phyloP scores from a whole-genome alignment of 2,888 invertebrate species.

The Rotaria magnacalcarata region DNA sequence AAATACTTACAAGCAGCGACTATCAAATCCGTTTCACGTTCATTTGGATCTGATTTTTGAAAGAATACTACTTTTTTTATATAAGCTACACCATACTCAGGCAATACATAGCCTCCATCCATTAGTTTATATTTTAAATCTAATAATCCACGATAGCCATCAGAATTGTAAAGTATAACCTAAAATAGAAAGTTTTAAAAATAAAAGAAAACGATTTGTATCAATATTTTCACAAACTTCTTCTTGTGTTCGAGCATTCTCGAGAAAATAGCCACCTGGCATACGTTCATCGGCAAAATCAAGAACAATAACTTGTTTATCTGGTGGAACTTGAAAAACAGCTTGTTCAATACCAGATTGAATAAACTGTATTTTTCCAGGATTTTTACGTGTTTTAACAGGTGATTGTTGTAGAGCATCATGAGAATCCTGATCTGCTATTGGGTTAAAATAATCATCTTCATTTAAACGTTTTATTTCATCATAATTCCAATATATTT shows the following conservation, averaged over 20 bases:
- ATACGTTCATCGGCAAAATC: conserved; percentile 35
- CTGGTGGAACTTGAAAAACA: not conserved
- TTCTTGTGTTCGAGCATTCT: not conserved
- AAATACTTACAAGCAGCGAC: conserved; percentile 25
- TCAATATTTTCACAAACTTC: not conserved
- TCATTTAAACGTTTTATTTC: not conserved
- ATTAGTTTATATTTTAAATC: conserved; percentile 7
- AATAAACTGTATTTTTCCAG: not conserved
- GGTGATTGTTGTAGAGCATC: not conserved
- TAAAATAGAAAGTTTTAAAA: not conserved
- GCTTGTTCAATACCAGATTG: not conserved
- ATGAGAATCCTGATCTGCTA: not conserved
- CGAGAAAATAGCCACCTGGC: conserved; percentile 22
- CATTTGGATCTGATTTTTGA: not conserved
- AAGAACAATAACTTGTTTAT: conserved; percentile 9
- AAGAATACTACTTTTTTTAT: conserved; percentile 14
- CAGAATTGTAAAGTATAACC: conserved; percentile 10
- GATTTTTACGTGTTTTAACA: not conserved
- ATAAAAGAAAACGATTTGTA: not conserved
- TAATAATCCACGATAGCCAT: conserved; percentile 17
- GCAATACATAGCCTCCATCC: conserved; percentile 22
- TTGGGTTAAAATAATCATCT: not conserved
- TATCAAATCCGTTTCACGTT: not conserved
- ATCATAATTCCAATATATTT: conserved; percentile 6
- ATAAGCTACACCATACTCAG: conserved; percentile 24